These are phyloP conservation scores for Sturnus vulgaris DNA, from an alignment of 2,113 vertebrate genomes.

Conservation along the genomic window DNA sequence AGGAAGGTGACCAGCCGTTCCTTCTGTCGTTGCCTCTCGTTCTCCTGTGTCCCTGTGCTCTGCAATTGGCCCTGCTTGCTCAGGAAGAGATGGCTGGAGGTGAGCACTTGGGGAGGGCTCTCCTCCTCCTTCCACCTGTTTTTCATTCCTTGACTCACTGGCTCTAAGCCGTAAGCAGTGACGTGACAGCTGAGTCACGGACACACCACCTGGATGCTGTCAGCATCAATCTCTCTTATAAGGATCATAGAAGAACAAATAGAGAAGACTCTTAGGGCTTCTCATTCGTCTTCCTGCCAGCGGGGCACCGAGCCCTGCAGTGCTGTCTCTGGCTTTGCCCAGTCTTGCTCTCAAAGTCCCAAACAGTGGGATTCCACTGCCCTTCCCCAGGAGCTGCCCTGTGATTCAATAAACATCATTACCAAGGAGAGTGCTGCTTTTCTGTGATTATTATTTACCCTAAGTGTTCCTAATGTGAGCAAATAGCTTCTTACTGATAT, in stretches of 20 bases:
- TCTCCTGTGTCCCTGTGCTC: background rate
- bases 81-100: background rate
- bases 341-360: background rate
- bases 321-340: constrained; percentile 2
- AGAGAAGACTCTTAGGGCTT: constrained; percentile 33
- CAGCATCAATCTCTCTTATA: constrained; percentile 65
- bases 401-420: background rate
- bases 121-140: constrained; percentile 63
- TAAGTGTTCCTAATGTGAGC: background rate
- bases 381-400: background rate
- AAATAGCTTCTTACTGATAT: background rate
- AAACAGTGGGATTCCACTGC: background rate
- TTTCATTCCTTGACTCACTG: constrained; percentile 62
- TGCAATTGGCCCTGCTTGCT: background rate
- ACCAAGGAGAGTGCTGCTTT: background rate
- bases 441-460: background rate
- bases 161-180: constrained; percentile 51
- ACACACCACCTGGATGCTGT: constrained; percentile 63
- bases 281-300: constrained; percentile 59
- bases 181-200: constrained; percentile 65
- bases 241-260: constrained; percentile 56
- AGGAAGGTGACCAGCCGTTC: background rate
- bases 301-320: background rate
- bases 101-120: constrained; percentile 13
- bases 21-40: constrained; percentile 35